Evolutionary conservation across 2,797 vertebrate genomes (phyloP).

Genomic region (Tenualosa thibaudeaui): DNA sequence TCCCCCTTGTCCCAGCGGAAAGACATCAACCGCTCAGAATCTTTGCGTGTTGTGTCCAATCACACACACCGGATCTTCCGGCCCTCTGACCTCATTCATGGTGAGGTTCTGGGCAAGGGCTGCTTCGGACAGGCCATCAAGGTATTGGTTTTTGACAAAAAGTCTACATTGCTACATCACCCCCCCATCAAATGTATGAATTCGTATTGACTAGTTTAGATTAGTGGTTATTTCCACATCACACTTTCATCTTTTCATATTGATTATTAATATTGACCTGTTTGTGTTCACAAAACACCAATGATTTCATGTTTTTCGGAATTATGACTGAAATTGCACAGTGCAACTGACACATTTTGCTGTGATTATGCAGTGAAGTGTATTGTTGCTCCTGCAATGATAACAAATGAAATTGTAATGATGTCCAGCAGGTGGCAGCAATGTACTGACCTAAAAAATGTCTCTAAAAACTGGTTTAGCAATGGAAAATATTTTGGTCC

Average conservation of each 20-base stretch:
- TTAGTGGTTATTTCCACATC: not conserved
- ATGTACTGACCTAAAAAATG: not conserved
- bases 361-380: not conserved
- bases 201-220: not conserved
- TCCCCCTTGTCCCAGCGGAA: conserved; percentile 85
- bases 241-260: not conserved
- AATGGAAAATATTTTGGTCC: not conserved
- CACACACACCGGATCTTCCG: conserved; percentile 92
- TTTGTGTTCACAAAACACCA: not conserved
- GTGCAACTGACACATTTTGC: not conserved
- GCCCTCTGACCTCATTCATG: conserved; percentile 94
- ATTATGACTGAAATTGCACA: not conserved
- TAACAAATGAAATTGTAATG: not conserved
- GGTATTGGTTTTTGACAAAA: conserved; percentile 65
- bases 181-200: not conserved
- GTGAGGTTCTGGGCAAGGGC: conserved; percentile 94
- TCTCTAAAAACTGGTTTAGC: not conserved
- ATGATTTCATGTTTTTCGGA: not conserved
- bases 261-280: not conserved
- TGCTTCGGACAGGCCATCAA: conserved; percentile 98
- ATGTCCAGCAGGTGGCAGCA: conserved; percentile 18
- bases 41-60: conserved; percentile 83
- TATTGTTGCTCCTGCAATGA: not conserved
- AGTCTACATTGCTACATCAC: not conserved
- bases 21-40: conserved; percentile 92